Conservation (phyloP, 2,888 invertebrate species). For the Megalurothrips usitatus region DNA sequence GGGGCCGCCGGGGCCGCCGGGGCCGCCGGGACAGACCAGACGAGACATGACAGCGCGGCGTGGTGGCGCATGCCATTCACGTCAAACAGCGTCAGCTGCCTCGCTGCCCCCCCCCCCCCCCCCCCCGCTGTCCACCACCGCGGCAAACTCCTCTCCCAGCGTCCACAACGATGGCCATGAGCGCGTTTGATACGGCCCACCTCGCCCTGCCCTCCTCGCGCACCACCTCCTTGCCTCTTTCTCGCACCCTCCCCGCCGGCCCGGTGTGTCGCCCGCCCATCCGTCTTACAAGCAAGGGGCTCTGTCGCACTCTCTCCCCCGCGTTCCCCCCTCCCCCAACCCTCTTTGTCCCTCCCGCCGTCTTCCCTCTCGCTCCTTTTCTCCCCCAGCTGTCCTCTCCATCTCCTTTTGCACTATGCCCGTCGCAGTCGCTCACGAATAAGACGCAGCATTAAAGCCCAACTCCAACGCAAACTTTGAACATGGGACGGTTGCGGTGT, state of each 20-base stretch:
- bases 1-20: background rate
- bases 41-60: background rate
- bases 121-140: background rate
- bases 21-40: too few relatives aligned
- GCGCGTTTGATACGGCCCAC: background rate
- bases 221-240: background rate
- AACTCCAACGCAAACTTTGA: conserved; percentile 1
- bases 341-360: background rate
- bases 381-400: background rate
- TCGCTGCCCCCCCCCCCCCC: background rate
- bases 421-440: background rate
- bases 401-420: background rate
- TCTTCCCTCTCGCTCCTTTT: background rate
- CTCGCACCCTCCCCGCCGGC: background rate
- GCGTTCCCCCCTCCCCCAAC: too few relatives aligned
- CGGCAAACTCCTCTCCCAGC: background rate
- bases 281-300: background rate
- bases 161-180: background rate
- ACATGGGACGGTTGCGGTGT: background rate
- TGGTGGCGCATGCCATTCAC: conserved; percentile 8
- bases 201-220: background rate
- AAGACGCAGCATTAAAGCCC: background rate
- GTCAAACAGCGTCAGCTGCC: background rate
- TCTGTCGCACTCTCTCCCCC: background rate
- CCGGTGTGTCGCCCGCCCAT: too few relatives aligned